These are phyloP conservation scores for Synergus laeviventris DNA, from an alignment of 2,888 invertebrate species.

Conservation along the genomic window DNA sequence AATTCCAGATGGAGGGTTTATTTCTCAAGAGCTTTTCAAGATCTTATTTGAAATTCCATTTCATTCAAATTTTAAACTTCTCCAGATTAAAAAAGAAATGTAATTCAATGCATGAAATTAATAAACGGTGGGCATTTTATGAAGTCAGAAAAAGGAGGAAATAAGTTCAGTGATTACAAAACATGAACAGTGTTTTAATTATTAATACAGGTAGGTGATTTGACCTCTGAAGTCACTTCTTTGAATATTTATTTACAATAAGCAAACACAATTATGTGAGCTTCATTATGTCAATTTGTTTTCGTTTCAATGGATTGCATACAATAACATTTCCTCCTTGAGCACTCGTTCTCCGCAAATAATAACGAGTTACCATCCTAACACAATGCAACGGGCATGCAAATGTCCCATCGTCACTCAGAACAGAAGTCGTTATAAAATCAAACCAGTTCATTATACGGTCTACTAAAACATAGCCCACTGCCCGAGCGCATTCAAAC, in stretches of 20 bases:
- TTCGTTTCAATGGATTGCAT: neutral
- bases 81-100: neutral
- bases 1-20: neutral
- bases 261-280: neutral
- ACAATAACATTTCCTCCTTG: neutral
- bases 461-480: conserved; percentile 26
- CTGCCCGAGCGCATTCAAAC: conserved; percentile 20
- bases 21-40: neutral
- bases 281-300: conserved; percentile 9
- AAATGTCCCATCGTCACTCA: conserved; percentile 2
- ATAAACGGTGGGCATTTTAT: too few relatives aligned
- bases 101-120: neutral
- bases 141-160: too few relatives aligned
- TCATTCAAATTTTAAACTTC: neutral
- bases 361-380: conserved; percentile 14
- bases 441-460: conserved; percentile 33
- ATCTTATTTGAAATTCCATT: neutral
- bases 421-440: conserved; percentile 20
- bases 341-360: conserved; percentile 3
- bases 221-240: too few relatives aligned
- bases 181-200: too few relatives aligned
- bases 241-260: neutral
- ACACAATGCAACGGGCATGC: conserved; percentile 1
- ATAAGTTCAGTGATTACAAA: too few relatives aligned
- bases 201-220: too few relatives aligned